Evolutionary conservation across 2,797 vertebrate species (phyloP), one percentile per base, ranked within the genome.

Genomic region (Tenualosa thibaudeaui): DNA sequence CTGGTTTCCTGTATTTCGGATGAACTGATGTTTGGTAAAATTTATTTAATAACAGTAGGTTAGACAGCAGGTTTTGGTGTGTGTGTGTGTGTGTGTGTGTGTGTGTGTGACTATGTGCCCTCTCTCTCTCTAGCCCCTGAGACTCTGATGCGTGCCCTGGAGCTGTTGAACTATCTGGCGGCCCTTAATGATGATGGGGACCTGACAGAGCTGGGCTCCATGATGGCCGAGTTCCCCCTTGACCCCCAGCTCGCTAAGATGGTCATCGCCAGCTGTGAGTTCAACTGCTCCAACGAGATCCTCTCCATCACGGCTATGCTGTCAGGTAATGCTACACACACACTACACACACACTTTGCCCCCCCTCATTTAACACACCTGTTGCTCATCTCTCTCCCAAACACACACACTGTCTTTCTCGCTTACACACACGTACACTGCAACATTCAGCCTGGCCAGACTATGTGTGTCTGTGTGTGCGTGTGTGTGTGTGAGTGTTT

Each of bases 261-360:
- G 98, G 98, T 99, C 94, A 99, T 99, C 91, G 98, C 98, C 88
- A 99, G 98, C 95, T 99, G 98, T 94, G 98, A 99, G 93, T 99
- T 98, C 96, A 99, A 99, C 97, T 99, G 98, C 95, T 99, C 98
- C 94, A 99, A 99, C 86, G 98, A 99, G 97, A 98, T 99, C 95
- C 97, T 99, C 89, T 99, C 98, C 94, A 99, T 99, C 94, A 99
- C 98, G 90, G 98, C 98, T 93, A 99, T 99, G 98, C 94, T 99
- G 97, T 99, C 98, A 99, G 98, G 98, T 99, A 99, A 99, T 97
- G 96, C 94, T 31, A 71, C 71, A 78, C 40, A 62, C 58, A 24
- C 62, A 13, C 12, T 68, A 71, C 31, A 37, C 65, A 37, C 65
- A 37, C 65, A 71, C 65, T 15, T 49, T n/a, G n/a, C n/a, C n/a